A percentile compares a stretch with the other conserved stretches of the same genome.
phyloP scores from a whole-genome alignment of 2,888 invertebrate genomes.

The Cataglyphis cursor region DNA sequence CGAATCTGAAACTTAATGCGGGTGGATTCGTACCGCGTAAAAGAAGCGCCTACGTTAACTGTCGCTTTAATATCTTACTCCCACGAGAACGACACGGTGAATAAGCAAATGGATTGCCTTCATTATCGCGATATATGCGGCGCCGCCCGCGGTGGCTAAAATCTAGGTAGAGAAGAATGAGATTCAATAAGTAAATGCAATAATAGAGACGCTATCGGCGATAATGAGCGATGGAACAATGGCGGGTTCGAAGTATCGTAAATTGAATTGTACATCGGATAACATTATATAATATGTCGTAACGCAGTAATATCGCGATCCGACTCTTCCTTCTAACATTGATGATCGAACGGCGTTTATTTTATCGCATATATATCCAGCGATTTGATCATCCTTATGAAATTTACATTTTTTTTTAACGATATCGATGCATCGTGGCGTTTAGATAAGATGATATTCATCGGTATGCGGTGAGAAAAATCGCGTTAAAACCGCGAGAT shows the following conservation, averaged over 20 bases:
- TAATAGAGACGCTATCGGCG: background rate
- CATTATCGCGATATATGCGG: constrained; percentile 73
- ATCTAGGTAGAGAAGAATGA: constrained; percentile 57
- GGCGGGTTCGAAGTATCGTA: constrained; percentile 36
- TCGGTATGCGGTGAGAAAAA: constrained; percentile 22
- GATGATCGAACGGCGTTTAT: background rate
- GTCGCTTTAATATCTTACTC: constrained; percentile 72
- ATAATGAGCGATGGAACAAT: constrained; percentile 50
- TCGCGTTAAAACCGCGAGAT: constrained; percentile 41
- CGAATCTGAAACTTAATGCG: constrained; percentile 31
- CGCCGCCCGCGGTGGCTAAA: constrained; percentile 59
- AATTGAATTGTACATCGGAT: background rate
- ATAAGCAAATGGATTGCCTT: constrained; percentile 74
- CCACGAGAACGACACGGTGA: constrained; percentile 74
- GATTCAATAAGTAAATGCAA: background rate
- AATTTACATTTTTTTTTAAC: constrained; percentile 33
- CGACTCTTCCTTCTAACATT: background rate
- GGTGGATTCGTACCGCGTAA: constrained; percentile 19
- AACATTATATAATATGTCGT: background rate
- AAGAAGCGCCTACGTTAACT: constrained; percentile 34
- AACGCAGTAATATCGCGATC: background rate
- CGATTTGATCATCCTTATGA: constrained; percentile 29
- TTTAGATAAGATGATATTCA: constrained; percentile 32
- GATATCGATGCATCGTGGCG: constrained; percentile 1
- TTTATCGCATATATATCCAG: constrained; percentile 30